Evolutionary conservation across 2,797 vertebrate species (phyloP).

Genomic region (Podarcis siculus): DNA sequence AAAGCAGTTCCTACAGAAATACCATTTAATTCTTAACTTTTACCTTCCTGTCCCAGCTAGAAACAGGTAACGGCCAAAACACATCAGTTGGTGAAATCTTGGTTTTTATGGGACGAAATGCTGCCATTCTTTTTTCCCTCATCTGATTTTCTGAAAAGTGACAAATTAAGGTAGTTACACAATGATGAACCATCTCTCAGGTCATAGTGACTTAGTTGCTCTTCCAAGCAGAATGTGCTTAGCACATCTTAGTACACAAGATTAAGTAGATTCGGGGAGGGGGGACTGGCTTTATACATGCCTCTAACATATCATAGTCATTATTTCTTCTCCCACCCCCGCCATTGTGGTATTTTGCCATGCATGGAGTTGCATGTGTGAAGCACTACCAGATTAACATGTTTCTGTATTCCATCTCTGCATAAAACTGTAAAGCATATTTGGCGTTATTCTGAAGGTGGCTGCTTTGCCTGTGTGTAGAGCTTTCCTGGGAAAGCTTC

Average conservation of each 20-base stretch:
- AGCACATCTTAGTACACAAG: neutral
- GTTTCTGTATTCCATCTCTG: neutral
- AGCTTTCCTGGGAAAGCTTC: too few relatives aligned
- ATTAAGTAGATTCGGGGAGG: neutral
- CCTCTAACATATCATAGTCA: neutral
- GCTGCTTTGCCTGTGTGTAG: too few relatives aligned
- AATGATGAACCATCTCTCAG: neutral
- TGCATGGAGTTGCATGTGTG: neutral
- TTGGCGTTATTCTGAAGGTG: too few relatives aligned
- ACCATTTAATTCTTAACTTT: neutral
- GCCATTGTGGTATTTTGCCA: neutral
- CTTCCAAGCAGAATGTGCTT: neutral
- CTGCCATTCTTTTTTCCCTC: slow-evolving; percentile 7
- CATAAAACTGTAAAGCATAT: neutral
- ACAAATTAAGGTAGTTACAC: neutral
- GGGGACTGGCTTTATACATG: neutral
- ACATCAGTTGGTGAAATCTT: neutral
- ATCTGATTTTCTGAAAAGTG: neutral
- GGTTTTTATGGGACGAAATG: neutral
- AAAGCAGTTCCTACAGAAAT: slow-evolving; percentile 26
- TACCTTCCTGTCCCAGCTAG: too few relatives aligned
- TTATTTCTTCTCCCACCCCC: neutral
- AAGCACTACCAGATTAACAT: neutral
- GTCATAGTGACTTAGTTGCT: neutral
- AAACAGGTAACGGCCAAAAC: neutral